Conservation (phyloP, 1,140 invertebrate species). For the Yoshiicerus persimilis region DNA sequence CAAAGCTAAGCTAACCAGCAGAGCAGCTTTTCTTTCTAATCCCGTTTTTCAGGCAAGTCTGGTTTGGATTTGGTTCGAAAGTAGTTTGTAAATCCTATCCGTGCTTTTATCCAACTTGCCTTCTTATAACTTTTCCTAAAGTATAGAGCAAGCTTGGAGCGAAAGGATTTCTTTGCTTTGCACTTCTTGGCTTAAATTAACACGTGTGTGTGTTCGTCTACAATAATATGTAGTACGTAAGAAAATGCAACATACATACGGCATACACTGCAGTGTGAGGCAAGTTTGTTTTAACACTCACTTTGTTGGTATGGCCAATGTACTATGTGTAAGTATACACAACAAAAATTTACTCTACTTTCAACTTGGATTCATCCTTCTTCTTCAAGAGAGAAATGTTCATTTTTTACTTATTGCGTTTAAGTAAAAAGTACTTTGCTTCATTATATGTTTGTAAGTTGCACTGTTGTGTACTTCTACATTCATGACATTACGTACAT, state of each 20-base stretch:
- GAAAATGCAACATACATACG: neutral
- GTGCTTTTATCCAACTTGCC: neutral
- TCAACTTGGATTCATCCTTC: neutral
- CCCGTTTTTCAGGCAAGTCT: conserved; percentile 18
- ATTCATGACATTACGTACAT: neutral
- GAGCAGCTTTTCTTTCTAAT: conserved; percentile 20
- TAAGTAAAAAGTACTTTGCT: neutral
- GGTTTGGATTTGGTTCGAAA: conserved; percentile 4
- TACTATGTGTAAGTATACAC: neutral
- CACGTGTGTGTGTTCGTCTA: neutral
- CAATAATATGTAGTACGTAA: neutral
- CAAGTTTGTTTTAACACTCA: conserved; percentile 17
- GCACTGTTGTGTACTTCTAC: neutral
- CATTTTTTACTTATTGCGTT: neutral
- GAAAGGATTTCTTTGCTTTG: neutral
- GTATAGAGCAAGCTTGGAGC: neutral
- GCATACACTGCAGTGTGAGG: neutral
- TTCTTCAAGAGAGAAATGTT: neutral
- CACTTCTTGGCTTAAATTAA: neutral
- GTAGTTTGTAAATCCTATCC: conserved; percentile 1
- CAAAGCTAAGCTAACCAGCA: conserved; percentile 2
- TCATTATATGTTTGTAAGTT: no score
- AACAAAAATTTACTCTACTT: conserved; percentile 19
- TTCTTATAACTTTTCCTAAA: conserved; percentile 6
- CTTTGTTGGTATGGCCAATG: neutral